phyloP scores from a whole-genome alignment of 1,140 invertebrate genomes.

The Psilanteris sp. region DNA sequence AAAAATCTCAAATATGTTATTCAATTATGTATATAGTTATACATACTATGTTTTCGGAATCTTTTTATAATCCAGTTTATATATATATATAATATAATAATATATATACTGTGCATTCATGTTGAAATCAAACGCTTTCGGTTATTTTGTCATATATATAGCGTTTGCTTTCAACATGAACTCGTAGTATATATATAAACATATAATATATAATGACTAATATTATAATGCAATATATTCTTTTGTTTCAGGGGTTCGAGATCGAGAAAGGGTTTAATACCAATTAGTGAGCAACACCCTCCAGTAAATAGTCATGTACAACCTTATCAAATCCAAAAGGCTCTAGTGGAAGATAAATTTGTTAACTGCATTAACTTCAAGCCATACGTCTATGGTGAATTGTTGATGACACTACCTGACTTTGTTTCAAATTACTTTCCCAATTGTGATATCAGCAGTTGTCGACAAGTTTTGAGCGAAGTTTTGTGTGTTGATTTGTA shows the following conservation, averaged over 20 bases:
- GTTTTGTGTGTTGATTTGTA: slow-evolving; percentile 88
- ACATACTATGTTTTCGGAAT: too few species aligned
- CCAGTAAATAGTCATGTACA: slow-evolving; percentile 82
- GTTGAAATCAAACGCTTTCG: too few species aligned
- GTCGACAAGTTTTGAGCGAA: slow-evolving; percentile 87
- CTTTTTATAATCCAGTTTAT: too few species aligned
- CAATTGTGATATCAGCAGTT: slow-evolving; percentile 84
- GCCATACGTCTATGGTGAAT: slow-evolving; percentile 88
- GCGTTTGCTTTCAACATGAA: too few species aligned
- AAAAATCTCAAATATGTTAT: too few species aligned
- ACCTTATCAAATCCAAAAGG: slow-evolving; percentile 86
- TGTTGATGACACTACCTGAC: slow-evolving; percentile 90
- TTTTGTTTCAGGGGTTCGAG: slow-evolving; percentile 69
- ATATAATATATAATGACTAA: not conserved
- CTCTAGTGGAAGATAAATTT: slow-evolving; percentile 88
- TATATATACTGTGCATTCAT: too few species aligned
- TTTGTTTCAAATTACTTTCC: slow-evolving; percentile 90
- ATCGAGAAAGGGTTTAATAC: slow-evolving; percentile 82
- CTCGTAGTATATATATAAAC: not conserved
- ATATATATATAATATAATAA: too few species aligned
- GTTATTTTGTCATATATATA: too few species aligned
- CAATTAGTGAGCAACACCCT: slow-evolving; percentile 82
- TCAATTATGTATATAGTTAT: too few species aligned
- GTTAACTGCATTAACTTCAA: slow-evolving; percentile 92
- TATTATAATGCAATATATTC: slow-evolving; percentile 10